These are phyloP conservation scores for Drosophila pegasa DNA, from an alignment of 2,888 invertebrate genomes.

Conservation along the genomic window DNA sequence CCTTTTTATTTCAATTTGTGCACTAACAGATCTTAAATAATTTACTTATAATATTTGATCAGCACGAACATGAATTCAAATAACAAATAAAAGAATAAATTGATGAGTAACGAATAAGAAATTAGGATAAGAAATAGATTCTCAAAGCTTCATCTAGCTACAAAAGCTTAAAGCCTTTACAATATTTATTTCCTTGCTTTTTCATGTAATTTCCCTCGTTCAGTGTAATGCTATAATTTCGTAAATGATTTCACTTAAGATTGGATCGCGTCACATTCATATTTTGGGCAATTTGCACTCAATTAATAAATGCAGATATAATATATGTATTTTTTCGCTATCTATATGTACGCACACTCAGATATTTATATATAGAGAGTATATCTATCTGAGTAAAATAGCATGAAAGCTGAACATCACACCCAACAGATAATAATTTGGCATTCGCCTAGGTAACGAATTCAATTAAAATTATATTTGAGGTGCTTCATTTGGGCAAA, in stretches of 20 bases:
- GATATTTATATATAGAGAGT: background rate
- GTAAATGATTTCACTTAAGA: background rate
- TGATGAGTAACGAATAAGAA: no score
- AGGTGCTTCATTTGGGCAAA: constrained; percentile 72
- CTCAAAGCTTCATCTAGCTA: no score
- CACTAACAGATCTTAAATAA: no score
- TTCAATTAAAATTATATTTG: constrained; percentile 76
- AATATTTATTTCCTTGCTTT: no score
- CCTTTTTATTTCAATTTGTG: no score
- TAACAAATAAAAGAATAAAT: no score
- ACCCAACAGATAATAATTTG: constrained; percentile 36
- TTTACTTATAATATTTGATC: no score
- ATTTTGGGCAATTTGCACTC: constrained; percentile 21
- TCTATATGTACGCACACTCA: background rate
- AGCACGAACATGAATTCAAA: no score
- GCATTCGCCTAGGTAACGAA: constrained; percentile 42
- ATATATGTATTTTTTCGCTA: constrained; percentile 19
- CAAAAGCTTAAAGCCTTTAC: background rate
- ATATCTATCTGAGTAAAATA: constrained; percentile 38
- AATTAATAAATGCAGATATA: constrained; percentile 38
- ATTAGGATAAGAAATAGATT: no score
- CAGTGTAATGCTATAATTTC: background rate
- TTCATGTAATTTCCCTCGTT: background rate
- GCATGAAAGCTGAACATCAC: constrained; percentile 53
- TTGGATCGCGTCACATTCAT: constrained; percentile 3